Conservation (phyloP, 2,888 invertebrate genomes). For the Drosophila parthenogenetica region DNA sequence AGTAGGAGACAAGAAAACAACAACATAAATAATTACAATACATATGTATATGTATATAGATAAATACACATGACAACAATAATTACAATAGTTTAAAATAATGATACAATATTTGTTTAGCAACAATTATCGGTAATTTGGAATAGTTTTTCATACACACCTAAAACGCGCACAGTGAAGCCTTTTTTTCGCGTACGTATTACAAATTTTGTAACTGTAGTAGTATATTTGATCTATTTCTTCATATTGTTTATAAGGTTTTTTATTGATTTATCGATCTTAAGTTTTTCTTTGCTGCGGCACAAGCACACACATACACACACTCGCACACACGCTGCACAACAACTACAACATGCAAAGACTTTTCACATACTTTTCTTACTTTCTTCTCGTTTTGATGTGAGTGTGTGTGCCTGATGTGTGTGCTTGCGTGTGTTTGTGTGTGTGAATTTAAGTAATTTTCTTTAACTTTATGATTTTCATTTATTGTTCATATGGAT, state of each 20-base stretch:
- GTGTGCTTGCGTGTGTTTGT: slow-evolving; percentile 17
- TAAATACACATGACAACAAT: slow-evolving; percentile 53
- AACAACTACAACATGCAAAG: slow-evolving; percentile 15
- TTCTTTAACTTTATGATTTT: slow-evolving; percentile 29
- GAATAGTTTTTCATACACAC: slow-evolving; percentile 70
- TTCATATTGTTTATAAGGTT: slow-evolving; percentile 38
- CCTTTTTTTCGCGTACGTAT: slow-evolving; percentile 56
- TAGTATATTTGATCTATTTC: slow-evolving; percentile 39
- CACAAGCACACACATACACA: slow-evolving; percentile 25
- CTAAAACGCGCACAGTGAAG: slow-evolving; percentile 73
- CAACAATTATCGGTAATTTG: slow-evolving; percentile 49
- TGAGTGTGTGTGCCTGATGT: slow-evolving; percentile 14
- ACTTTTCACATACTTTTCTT: neutral
- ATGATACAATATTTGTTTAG: slow-evolving; percentile 26
- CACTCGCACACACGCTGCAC: slow-evolving; percentile 21
- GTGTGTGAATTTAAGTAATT: slow-evolving; percentile 30
- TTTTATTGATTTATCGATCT: slow-evolving; percentile 51
- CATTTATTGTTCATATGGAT: slow-evolving; percentile 51
- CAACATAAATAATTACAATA: slow-evolving; percentile 32
- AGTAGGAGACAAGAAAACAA: slow-evolving; percentile 35
- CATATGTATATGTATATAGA: slow-evolving; percentile 27
- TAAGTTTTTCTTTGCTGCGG: slow-evolving; percentile 8
- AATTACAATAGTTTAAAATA: slow-evolving; percentile 11
- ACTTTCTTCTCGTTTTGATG: neutral
- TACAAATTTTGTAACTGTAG: slow-evolving; percentile 41